phyloP scores from a whole-genome alignment of 2,888 invertebrate genomes.

The Hofmannophila pseudospretella region DNA sequence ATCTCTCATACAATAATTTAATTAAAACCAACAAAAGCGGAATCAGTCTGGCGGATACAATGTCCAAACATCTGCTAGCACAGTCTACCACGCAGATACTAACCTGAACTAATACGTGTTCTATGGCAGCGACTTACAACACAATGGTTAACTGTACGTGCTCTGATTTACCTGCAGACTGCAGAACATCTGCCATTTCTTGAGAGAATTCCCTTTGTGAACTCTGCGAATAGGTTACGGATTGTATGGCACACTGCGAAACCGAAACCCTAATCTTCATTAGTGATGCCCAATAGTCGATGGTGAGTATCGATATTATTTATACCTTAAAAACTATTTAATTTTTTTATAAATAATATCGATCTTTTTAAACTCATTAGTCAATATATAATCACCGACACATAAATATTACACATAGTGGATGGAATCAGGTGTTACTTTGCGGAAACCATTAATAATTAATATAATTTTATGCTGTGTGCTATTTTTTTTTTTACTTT shows the following conservation, averaged over 20 bases:
- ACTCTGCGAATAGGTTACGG: constrained; percentile 62
- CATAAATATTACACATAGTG: no score
- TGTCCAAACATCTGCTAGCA: constrained; percentile 59
- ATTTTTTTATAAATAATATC: no score
- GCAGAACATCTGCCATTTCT: constrained; percentile 56
- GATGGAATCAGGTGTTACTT: no score
- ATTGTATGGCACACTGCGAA: constrained; percentile 38
- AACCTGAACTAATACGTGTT: background rate
- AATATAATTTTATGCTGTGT: no score
- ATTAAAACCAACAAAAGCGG: constrained; percentile 52
- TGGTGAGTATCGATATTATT: constrained; percentile 21
- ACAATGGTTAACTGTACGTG: constrained; percentile 16
- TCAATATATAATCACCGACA: no score
- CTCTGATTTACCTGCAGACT: constrained; percentile 64
- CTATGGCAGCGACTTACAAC: background rate
- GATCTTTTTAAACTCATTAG: no score
- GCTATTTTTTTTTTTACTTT: no score
- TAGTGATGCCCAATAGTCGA: constrained; percentile 32
- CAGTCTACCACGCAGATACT: constrained; percentile 2
- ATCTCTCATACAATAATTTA: constrained; percentile 34
- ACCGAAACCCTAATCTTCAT: constrained; percentile 52
- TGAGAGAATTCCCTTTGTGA: constrained; percentile 28
- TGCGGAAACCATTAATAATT: no score
- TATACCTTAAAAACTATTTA: no score
- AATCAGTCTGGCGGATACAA: constrained; percentile 28